Percentiles rank a stretch among this genome's conserved stretches.
Evolutionary conservation across 2,888 invertebrate genomes (phyloP).

Genomic region (Parapristionchus giblindavisi): DNA sequence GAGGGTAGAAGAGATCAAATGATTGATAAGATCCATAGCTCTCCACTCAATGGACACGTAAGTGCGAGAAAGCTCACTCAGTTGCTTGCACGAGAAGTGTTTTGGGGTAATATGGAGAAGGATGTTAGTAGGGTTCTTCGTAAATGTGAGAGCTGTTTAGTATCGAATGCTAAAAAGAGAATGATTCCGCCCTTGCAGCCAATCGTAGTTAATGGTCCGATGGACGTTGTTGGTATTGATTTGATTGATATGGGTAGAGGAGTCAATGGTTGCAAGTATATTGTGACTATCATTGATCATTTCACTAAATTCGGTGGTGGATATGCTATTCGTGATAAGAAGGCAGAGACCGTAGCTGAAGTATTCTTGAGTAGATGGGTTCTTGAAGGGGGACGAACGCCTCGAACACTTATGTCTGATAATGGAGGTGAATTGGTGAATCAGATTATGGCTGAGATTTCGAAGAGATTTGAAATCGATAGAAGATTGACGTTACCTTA

Average conservation of each 20-base stretch:
- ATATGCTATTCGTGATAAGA: conserved; percentile 40
- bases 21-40: background rate
- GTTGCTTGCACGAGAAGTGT: conserved; percentile 22
- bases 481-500: conserved; percentile 43
- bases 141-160: conserved; percentile 12
- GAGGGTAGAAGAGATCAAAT: background rate
- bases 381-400: conserved; percentile 36
- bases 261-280: conserved; percentile 28
- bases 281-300: conserved; percentile 42
- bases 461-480: conserved; percentile 33
- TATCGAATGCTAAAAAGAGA: background rate
- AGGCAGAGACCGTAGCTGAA: conserved; percentile 41
- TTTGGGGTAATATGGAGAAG: conserved; percentile 43
- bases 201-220: background rate
- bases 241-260: conserved; percentile 17
- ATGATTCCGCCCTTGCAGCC: conserved; percentile 14
- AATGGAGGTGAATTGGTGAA: conserved; percentile 25
- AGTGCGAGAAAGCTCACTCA: background rate
- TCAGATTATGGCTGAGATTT: conserved; percentile 27
- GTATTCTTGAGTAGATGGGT: conserved; percentile 41
- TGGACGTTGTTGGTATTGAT: conserved; percentile 23
- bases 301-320: conserved; percentile 41
- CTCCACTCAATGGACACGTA: background rate
- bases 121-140: conserved; percentile 37
- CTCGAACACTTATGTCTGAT: background rate